Percentiles rank a stretch among this genome's conserved stretches.
These are phyloP conservation scores for Podabrus alpinus DNA, from an alignment of 2,888 invertebrate species.

Conservation along the genomic window DNA sequence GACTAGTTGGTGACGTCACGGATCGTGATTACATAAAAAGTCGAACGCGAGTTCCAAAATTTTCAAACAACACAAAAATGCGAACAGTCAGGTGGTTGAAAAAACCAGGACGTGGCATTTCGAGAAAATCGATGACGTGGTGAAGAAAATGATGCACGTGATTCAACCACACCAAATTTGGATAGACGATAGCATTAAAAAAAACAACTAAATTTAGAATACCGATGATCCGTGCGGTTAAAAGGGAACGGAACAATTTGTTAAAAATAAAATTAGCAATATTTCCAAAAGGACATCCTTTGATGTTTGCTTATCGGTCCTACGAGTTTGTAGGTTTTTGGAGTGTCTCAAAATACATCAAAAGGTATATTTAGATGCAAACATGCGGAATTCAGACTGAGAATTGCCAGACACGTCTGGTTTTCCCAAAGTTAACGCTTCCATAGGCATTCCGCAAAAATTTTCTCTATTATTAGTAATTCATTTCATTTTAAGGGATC, in stretches of 20 bases:
- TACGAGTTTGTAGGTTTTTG: constrained; percentile 9
- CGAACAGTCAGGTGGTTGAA: neutral
- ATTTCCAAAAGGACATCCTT: neutral
- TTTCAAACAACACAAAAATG: neutral
- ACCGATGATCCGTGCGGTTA: constrained; percentile 8
- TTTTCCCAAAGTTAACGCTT: constrained; percentile 45
- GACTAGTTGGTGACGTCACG: neutral
- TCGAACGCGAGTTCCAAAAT: neutral
- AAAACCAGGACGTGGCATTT: neutral
- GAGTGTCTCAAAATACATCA: constrained; percentile 18
- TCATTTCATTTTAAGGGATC: constrained; percentile 15
- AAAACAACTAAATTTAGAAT: constrained; percentile 24
- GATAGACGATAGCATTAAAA: constrained; percentile 21
- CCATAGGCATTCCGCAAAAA: constrained; percentile 29
- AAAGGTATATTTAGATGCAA: constrained; percentile 32
- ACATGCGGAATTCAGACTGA: constrained; percentile 52
- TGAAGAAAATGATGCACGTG: constrained; percentile 2
- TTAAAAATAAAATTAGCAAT: neutral
- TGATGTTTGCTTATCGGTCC: neutral
- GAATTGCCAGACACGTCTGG: constrained; percentile 51
- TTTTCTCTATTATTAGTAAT: constrained; percentile 24
- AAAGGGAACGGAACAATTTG: neutral
- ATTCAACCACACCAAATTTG: constrained; percentile 28
- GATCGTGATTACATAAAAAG: neutral
- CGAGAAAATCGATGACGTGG: constrained; percentile 6